Conservation (phyloP, 2,113 vertebrate species). For the Bos javanicus region DNA sequence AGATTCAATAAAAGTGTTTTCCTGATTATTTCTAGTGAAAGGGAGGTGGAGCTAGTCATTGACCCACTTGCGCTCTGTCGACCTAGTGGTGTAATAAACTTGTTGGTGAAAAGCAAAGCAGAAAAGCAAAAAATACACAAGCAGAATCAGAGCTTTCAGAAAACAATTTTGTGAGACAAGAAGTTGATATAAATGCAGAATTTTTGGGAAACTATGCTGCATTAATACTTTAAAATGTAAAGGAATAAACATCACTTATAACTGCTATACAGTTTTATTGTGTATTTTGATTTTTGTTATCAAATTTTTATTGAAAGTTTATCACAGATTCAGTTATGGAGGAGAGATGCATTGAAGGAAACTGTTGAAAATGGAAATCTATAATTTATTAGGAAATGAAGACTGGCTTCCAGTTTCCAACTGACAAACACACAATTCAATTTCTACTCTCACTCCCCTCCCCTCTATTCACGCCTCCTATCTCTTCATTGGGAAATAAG, state of each 20-base stretch:
- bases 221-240: constrained; percentile 50
- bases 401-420: constrained; percentile 13
- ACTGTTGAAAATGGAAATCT: background rate
- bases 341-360: background rate
- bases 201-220: constrained; percentile 12
- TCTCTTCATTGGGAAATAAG: background rate
- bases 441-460: background rate
- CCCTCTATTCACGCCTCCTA: background rate
- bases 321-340: constrained; percentile 39
- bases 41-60: rapidly evolving
- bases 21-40: background rate
- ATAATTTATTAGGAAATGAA: constrained; percentile 11
- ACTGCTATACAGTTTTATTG: constrained; percentile 30
- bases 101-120: background rate
- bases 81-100: background rate
- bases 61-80: background rate
- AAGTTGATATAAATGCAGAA: constrained; percentile 6
- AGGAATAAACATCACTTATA: background rate
- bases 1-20: background rate
- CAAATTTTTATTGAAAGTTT: constrained; percentile 33
- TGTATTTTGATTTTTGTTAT: constrained; percentile 25
- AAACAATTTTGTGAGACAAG: background rate
- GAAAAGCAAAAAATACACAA: background rate
- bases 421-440: background rate
- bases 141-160: background rate